phyloP scores from a whole-genome alignment of 30 jellyfish, hydroid and myxozoan species.

The Chrysaora quinquecirrha region DNA sequence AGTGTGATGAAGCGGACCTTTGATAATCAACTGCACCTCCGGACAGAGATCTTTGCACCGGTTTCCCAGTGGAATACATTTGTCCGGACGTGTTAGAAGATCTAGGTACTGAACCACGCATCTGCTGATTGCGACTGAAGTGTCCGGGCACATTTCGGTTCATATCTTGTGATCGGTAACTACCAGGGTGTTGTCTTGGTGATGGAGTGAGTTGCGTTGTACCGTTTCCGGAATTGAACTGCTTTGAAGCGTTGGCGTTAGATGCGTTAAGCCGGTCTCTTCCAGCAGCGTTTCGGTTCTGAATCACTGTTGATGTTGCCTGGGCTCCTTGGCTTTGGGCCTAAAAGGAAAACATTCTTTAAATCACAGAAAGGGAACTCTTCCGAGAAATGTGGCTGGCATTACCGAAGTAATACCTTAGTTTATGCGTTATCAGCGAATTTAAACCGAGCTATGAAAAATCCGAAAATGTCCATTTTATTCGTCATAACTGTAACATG shows the following conservation, averaged over 20 bases:
- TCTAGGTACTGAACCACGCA: constrained; percentile 46
- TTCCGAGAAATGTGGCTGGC: too few relatives aligned
- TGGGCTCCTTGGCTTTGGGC: constrained; percentile 62
- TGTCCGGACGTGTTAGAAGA: neutral
- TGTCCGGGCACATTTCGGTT: constrained; percentile 61
- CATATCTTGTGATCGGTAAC: constrained; percentile 37
- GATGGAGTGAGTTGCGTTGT: constrained; percentile 68
- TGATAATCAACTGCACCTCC: constrained; percentile 77
- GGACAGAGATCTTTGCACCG: constrained; percentile 53
- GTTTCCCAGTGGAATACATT: constrained; percentile 51
- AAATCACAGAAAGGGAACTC: too few relatives aligned
- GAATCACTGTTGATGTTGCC: constrained; percentile 58
- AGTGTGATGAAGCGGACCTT: constrained; percentile 27
- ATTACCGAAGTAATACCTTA: too few relatives aligned
- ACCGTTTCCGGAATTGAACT: constrained; percentile 50
- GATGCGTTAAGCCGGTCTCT: constrained; percentile 20
- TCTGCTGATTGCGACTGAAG: constrained; percentile 46
- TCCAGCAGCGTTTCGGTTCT: constrained; percentile 47
- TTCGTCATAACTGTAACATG: too few relatives aligned
- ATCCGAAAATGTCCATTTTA: too few relatives aligned
- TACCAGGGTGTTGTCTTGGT: constrained; percentile 46
- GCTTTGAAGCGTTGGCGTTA: constrained; percentile 10
- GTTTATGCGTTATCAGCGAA: too few relatives aligned
- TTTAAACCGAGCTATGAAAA: too few relatives aligned
- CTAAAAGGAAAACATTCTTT: constrained; percentile 32